phyloP scores from a whole-genome alignment of 2,113 vertebrate species.

The Ptilonorhynchus violaceus region DNA sequence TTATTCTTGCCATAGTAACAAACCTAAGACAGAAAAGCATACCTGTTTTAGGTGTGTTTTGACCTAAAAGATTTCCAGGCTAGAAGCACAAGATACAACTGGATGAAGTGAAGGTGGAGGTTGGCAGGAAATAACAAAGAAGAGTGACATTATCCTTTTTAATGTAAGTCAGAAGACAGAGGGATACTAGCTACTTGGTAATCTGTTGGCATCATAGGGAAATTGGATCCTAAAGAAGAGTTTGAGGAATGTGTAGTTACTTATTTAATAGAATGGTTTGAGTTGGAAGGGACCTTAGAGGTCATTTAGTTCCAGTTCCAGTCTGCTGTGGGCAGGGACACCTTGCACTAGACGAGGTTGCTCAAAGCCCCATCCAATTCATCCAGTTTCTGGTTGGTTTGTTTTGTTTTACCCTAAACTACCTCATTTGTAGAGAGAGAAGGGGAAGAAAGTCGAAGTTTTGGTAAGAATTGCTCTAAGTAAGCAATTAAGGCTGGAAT shows the following conservation, averaged over 20 bases:
- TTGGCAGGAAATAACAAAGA: neutral
- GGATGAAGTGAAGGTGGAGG: neutral
- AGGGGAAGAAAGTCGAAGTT: neutral
- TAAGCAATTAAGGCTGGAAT: neutral
- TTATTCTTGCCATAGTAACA: neutral
- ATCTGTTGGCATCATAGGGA: neutral
- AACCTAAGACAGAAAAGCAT: neutral
- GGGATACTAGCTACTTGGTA: neutral
- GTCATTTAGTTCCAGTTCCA: neutral
- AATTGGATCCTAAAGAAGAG: neutral
- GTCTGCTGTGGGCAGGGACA: neutral
- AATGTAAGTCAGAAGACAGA: neutral
- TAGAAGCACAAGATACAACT: neutral
- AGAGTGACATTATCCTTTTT: neutral
- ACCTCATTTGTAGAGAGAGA: constrained; percentile 18
- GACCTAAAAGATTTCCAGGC: neutral
- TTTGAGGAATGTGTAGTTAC: neutral
- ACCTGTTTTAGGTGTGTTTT: neutral
- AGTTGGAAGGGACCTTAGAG: neutral
- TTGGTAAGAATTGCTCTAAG: neutral
- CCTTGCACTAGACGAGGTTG: neutral
- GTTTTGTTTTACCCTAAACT: constrained; percentile 21
- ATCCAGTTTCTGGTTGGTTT: neutral
- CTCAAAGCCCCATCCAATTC: neutral
- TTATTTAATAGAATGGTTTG: neutral